Evolutionary conservation across 2,113 vertebrate species (phyloP).

Genomic region (Trichomycterus rosablanca): DNA sequence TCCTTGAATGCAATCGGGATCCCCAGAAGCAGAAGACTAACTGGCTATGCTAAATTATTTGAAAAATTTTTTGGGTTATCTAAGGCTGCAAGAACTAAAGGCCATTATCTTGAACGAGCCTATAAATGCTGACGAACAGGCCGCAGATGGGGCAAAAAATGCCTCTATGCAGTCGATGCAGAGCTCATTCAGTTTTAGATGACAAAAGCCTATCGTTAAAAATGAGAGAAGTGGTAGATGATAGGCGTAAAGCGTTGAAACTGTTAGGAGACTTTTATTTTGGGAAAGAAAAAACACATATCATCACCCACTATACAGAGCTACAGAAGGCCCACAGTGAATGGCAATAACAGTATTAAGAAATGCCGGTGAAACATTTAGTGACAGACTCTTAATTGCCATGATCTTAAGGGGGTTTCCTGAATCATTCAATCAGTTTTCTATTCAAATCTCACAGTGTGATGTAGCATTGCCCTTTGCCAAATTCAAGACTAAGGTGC

Average conservation of each 20-base stretch:
- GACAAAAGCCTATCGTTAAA: conserved; percentile 1
- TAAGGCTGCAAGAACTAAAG: too few species aligned
- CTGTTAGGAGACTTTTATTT: not conserved
- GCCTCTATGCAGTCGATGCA: conserved; percentile 3
- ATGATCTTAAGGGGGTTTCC: conserved; percentile 8
- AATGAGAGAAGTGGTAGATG: not conserved
- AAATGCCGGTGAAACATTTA: not conserved
- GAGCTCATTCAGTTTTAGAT: not conserved
- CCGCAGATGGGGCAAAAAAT: not conserved
- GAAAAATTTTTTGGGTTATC: too few species aligned
- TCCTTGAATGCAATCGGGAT: too few species aligned
- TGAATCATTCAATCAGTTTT: not conserved
- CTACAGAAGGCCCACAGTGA: not conserved
- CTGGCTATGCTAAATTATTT: too few species aligned
- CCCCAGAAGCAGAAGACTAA: too few species aligned
- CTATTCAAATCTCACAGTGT: conserved; percentile 11
- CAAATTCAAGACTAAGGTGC: conserved; percentile 2
- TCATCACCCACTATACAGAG: conserved; percentile 9
- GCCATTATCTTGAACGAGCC: too few species aligned
- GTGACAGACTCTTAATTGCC: not conserved
- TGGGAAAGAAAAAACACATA: not conserved
- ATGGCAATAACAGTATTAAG: not conserved
- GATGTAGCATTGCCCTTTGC: not conserved
- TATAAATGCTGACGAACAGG: too few species aligned
- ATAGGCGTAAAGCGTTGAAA: not conserved